Conservation (phyloP, 1,140 invertebrate genomes). For the Caligus rogercresseyi region DNA sequence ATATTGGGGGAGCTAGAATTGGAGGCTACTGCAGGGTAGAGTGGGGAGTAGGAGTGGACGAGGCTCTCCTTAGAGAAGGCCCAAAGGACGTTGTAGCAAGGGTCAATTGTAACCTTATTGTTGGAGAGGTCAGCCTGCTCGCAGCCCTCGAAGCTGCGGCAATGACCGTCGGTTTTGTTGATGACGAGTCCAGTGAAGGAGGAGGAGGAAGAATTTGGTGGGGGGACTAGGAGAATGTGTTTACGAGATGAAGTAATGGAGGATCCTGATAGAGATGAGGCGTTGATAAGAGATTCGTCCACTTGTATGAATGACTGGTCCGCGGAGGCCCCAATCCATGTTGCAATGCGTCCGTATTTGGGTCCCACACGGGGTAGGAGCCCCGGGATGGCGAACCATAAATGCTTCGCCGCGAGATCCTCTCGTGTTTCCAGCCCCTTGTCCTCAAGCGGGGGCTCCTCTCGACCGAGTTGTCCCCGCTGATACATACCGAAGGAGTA, state of each 20-base stretch:
- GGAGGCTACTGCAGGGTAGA: background rate
- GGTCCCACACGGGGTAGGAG: constrained; percentile 58
- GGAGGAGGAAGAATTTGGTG: constrained; percentile 32
- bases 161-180: constrained; percentile 60
- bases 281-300: constrained; percentile 78
- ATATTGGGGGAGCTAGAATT: constrained; percentile 26
- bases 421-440: constrained; percentile 2
- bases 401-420: constrained; percentile 26
- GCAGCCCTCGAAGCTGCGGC: constrained; percentile 51
- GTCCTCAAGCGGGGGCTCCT: constrained; percentile 26
- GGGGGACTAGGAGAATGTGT: constrained; percentile 39
- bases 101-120: constrained; percentile 61
- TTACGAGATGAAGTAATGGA: constrained; percentile 71
- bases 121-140: constrained; percentile 60
- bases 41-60: background rate
- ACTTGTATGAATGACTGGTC: constrained; percentile 88
- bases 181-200: constrained; percentile 64
- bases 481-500: constrained; percentile 83
- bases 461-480: constrained; percentile 74
- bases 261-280: constrained; percentile 59
- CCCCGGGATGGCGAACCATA: constrained; percentile 64
- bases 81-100: constrained; percentile 39
- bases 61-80: background rate
- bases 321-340: constrained; percentile 79
- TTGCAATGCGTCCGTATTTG: constrained; percentile 55